Conservation (phyloP, 2,888 invertebrate species). For the Ochlodes sylvanus region DNA sequence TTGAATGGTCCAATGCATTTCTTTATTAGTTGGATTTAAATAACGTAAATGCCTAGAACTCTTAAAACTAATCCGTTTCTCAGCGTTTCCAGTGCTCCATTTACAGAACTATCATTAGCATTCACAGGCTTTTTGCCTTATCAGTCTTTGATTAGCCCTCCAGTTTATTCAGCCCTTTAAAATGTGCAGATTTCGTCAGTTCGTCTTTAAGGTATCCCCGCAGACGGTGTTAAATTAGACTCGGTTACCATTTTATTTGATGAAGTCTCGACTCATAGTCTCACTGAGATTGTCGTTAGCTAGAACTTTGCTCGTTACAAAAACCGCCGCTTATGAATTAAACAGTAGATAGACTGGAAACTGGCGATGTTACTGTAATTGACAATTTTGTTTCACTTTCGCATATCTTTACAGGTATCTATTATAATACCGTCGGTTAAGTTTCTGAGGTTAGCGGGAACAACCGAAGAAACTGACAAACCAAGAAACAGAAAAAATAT, state of each 20-base stretch:
- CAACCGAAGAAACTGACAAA: too few relatives aligned
- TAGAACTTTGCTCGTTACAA: constrained; percentile 20
- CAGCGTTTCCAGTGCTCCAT: too few relatives aligned
- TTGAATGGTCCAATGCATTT: too few relatives aligned
- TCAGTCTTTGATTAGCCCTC: background rate
- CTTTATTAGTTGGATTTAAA: too few relatives aligned
- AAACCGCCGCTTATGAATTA: constrained; percentile 25
- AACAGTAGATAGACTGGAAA: constrained; percentile 8
- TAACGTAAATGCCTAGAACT: too few relatives aligned
- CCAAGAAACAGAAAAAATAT: too few relatives aligned
- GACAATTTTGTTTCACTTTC: constrained; percentile 21
- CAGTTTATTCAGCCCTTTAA: background rate
- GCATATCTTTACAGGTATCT: background rate
- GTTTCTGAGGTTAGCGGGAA: too few relatives aligned
- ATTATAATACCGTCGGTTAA: too few relatives aligned
- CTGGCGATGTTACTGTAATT: constrained; percentile 13
- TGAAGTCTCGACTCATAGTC: constrained; percentile 3
- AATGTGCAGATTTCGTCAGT: background rate
- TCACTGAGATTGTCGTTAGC: constrained; percentile 2
- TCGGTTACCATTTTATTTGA: constrained; percentile 6
- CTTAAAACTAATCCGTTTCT: too few relatives aligned
- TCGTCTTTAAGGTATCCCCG: background rate
- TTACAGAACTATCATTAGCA: too few relatives aligned
- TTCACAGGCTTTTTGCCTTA: too few relatives aligned
- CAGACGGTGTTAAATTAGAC: background rate